These are phyloP conservation scores for Cataglyphis rosenhaueri DNA, from an alignment of 2,888 invertebrate genomes.

Conservation along the genomic window DNA sequence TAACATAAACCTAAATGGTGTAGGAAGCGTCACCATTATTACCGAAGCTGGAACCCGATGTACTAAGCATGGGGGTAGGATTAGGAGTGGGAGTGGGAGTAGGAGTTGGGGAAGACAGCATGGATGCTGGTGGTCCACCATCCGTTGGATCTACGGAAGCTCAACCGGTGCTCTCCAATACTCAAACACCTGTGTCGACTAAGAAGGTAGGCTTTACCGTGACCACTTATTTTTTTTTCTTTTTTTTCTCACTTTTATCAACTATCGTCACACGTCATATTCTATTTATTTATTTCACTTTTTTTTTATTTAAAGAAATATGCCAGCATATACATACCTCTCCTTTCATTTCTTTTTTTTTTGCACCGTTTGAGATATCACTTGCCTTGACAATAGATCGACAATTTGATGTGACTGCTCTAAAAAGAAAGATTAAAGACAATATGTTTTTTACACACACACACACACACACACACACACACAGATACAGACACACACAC, in stretches of 20 bases:
- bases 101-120: conserved; percentile 84
- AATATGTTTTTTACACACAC: conserved; percentile 51
- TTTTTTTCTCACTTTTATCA: conserved; percentile 63
- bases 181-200: conserved; percentile 84
- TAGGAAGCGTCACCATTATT: conserved; percentile 84
- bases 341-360: conserved; percentile 68
- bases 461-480: neutral
- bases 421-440: conserved; percentile 59
- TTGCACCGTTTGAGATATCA: conserved; percentile 76
- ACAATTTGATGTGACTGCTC: conserved; percentile 68
- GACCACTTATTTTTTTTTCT: conserved; percentile 65
- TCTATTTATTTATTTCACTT: conserved; percentile 70
- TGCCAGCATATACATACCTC: conserved; percentile 82
- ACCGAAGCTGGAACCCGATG: conserved; percentile 84
- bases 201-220: conserved; percentile 83
- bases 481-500: neutral
- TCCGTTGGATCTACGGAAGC: conserved; percentile 90
- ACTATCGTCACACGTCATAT: conserved; percentile 70
- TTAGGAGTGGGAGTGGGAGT: conserved; percentile 82
- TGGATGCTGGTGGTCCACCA: conserved; percentile 89
- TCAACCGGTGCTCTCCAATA: conserved; percentile 84
- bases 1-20: conserved; percentile 81
- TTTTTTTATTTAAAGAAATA: conserved; percentile 80
- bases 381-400: conserved; percentile 70
- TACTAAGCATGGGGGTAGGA: conserved; percentile 84